These are phyloP conservation scores for Emys orbicularis DNA, from an alignment of 2,797 vertebrate genomes.

Conservation along the genomic window DNA sequence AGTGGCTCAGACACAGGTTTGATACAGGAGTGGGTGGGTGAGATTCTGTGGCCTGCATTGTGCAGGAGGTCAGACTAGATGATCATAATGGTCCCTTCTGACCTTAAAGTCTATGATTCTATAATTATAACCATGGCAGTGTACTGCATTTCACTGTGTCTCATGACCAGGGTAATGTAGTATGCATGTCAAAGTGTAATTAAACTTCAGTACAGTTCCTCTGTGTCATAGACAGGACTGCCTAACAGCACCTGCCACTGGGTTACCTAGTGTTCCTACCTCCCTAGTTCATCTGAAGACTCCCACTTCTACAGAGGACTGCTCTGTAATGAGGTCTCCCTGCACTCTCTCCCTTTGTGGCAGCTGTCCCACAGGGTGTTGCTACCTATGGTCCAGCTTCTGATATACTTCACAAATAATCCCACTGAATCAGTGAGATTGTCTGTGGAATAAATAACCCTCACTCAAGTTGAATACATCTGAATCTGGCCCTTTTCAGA, in stretches of 20 bases:
- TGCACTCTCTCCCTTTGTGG: not conserved
- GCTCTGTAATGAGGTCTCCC: not conserved
- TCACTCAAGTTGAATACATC: not conserved
- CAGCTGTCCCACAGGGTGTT: not conserved
- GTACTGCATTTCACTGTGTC: not conserved
- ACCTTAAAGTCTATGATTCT: no score
- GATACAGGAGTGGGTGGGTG: no score
- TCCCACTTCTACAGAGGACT: not conserved
- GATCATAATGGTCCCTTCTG: no score
- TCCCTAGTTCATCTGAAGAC: not conserved
- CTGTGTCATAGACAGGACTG: not conserved
- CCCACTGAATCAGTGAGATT: rapidly evolving
- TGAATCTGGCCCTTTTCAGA: not conserved
- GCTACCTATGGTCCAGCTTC: not conserved
- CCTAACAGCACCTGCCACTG: not conserved
- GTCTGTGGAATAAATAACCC: not conserved
- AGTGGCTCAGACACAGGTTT: no score
- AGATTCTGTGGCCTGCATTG: no score
- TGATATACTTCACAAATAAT: not conserved
- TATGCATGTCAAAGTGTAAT: not conserved
- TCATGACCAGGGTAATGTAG: not conserved
- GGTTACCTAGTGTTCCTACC: not conserved
- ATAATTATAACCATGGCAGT: not conserved
- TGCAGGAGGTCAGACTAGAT: no score
- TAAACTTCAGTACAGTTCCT: not conserved